Base-by-base conservation (phyloP, 2,888 invertebrate species). In the Oscheius sp. region DNA sequence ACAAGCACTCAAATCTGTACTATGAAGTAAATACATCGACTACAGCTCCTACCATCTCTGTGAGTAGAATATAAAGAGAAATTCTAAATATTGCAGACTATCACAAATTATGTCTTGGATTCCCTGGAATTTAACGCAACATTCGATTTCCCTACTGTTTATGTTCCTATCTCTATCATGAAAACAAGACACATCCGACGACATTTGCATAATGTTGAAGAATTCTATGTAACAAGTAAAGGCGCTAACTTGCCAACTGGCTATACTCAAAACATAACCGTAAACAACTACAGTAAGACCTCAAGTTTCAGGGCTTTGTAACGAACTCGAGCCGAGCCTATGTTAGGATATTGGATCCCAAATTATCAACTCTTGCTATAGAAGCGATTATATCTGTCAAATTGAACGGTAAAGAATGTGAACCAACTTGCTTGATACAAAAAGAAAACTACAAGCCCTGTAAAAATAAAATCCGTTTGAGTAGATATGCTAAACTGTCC, bases 161-260 rank as follows among this genome's bases (percentile, higher is more conserved):
- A 62, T 33, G 20, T 62, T 28, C 47, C 62, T 24, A 62, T 62
- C 22, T 44, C 62, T 17, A 33, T 62, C 2, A 47, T 47, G 32
- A 30, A 47, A 30, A 32, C 20, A 17, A 30, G 33, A n/a, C 33
- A 47, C 1, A 22, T 33, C 24, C 36, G 57, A 6, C 30, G 49
- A 3, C 26, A 59, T n/a, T 17, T 9, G 17, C n/a, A 12, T 6
- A 12, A 59, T 14, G 30, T 44, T 41, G 2, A 12, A 2, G n/a
- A 47, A 1, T 14, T 24, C 8, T 38, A 17, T 41, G 14, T 22
- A 9, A 24, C 33, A 5, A 62, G 32, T n/a, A 20, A 49, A 20
- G 62, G 62, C 30, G 32, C 47, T 1, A 62, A 62, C 33, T 24
- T 62, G 6, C 62, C 62, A 1, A 62, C 30, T 24, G 62, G 62